phyloP scores from a whole-genome alignment of 1,140 invertebrate genomes.

The Drosophila miranda region DNA sequence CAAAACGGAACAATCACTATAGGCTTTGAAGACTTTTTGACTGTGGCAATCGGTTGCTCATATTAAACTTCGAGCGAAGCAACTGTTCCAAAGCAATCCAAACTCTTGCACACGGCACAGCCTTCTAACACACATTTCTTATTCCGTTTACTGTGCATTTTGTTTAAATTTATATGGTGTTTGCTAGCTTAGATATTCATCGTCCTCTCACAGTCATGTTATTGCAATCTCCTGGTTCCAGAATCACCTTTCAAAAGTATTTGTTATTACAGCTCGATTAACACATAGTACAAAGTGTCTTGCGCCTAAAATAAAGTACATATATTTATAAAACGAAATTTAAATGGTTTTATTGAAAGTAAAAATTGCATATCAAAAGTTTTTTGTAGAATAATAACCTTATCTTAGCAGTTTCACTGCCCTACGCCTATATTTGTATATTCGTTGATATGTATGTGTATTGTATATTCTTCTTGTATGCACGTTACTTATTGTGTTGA shows the following conservation, averaged over 20 bases:
- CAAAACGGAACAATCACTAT: slow-evolving; percentile 90
- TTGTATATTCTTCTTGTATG: slow-evolving; percentile 25
- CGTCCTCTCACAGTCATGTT: slow-evolving; percentile 33
- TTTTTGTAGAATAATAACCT: slow-evolving; percentile 49
- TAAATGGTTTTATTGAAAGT: slow-evolving; percentile 57
- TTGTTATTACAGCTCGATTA: slow-evolving; percentile 47
- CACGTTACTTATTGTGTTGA: background rate
- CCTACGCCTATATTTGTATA: slow-evolving; percentile 17
- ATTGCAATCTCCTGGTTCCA: slow-evolving; percentile 54
- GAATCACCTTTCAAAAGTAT: slow-evolving; percentile 51
- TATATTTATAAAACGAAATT: slow-evolving; percentile 53
- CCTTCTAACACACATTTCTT: slow-evolving; percentile 23
- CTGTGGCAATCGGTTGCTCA: slow-evolving; percentile 88
- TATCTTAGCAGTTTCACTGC: slow-evolving; percentile 67
- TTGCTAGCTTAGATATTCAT: slow-evolving; percentile 30
- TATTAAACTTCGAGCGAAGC: slow-evolving; percentile 81
- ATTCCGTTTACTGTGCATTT: slow-evolving; percentile 63
- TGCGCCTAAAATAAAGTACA: slow-evolving; percentile 60
- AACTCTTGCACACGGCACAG: slow-evolving; percentile 14
- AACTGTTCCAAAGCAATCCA: slow-evolving; percentile 4
- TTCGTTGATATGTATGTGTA: slow-evolving; percentile 7
- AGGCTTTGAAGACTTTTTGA: slow-evolving; percentile 93
- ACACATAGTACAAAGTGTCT: slow-evolving; percentile 65
- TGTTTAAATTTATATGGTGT: slow-evolving; percentile 34
- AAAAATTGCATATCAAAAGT: slow-evolving; percentile 13